phyloP scores from a whole-genome alignment of 2,888 invertebrate genomes.

The Phaedon cochleariae region DNA sequence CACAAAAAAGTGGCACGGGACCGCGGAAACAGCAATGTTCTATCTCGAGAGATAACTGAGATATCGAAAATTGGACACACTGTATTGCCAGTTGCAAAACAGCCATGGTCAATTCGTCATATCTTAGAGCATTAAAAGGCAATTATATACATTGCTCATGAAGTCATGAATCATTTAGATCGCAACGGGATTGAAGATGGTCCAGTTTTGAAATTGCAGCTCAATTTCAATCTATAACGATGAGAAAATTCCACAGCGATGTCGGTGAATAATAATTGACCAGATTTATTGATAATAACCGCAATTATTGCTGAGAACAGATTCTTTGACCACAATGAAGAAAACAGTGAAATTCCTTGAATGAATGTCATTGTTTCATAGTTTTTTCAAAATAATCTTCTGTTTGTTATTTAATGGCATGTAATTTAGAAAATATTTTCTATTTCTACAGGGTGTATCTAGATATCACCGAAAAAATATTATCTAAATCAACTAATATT shows the following conservation, averaged over 20 bases:
- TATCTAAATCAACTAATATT: too few relatives aligned
- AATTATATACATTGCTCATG: constrained; percentile 21
- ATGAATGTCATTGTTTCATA: neutral
- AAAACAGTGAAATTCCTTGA: neutral
- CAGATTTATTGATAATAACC: neutral
- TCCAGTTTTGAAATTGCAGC: constrained; percentile 16
- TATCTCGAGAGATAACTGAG: too few relatives aligned
- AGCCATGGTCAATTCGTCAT: neutral
- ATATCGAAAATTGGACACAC: too few relatives aligned
- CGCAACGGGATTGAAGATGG: neutral
- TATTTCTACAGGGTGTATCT: too few relatives aligned
- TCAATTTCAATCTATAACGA: constrained; percentile 12
- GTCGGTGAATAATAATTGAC: neutral
- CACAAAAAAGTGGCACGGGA: too few relatives aligned
- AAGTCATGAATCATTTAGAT: constrained; percentile 18
- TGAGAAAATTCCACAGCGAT: constrained; percentile 13
- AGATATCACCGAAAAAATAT: too few relatives aligned
- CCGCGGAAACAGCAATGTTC: too few relatives aligned
- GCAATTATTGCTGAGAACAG: neutral
- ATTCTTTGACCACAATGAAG: neutral
- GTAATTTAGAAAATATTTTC: too few relatives aligned
- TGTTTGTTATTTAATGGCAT: too few relatives aligned
- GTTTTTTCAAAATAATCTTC: neutral
- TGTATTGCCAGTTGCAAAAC: neutral
- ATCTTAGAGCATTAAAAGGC: constrained; percentile 6